Evolutionary conservation across 2,888 invertebrate species (phyloP).

Genomic region (Brenthis daphne): DNA sequence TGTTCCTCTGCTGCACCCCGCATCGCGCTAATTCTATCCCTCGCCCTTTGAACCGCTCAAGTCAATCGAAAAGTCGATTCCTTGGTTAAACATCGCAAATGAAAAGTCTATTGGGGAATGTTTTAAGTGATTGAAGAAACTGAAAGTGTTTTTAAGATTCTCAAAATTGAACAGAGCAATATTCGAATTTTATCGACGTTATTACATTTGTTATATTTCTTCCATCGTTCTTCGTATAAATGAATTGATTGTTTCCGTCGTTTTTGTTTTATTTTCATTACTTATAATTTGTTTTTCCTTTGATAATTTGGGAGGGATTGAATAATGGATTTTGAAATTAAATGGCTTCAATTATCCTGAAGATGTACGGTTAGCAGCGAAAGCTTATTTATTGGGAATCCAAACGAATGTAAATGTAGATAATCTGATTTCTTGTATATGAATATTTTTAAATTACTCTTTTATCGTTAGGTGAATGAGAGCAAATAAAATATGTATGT

Average conservation of each 20-base stretch:
- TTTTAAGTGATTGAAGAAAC: constrained; percentile 78
- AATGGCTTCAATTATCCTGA: constrained; percentile 24
- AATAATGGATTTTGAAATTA: constrained; percentile 31
- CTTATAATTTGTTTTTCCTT: constrained; percentile 31
- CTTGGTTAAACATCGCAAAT: constrained; percentile 80
- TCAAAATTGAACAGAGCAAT: constrained; percentile 55
- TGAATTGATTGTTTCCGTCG: constrained; percentile 48
- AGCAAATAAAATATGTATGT: no score
- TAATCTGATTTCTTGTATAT: neutral
- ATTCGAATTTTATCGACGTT: constrained; percentile 49
- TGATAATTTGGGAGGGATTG: constrained; percentile 39
- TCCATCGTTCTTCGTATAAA: constrained; percentile 30
- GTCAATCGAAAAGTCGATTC: constrained; percentile 78
- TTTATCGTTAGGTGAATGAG: no score
- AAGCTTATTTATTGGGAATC: no score
- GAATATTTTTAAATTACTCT: no score
- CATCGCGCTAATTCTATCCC: constrained; percentile 74
- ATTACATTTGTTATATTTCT: constrained; percentile 45
- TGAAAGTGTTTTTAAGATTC: constrained; percentile 75
- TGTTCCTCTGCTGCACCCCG: constrained; percentile 68
- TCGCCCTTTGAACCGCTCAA: constrained; percentile 78
- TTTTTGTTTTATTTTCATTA: constrained; percentile 40
- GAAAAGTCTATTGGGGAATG: constrained; percentile 74
- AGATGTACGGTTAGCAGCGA: neutral
- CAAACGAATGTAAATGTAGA: neutral